Evolutionary conservation across 2,797 vertebrate species (phyloP).

Genomic region (Pseudochirops corinnae): DNA sequence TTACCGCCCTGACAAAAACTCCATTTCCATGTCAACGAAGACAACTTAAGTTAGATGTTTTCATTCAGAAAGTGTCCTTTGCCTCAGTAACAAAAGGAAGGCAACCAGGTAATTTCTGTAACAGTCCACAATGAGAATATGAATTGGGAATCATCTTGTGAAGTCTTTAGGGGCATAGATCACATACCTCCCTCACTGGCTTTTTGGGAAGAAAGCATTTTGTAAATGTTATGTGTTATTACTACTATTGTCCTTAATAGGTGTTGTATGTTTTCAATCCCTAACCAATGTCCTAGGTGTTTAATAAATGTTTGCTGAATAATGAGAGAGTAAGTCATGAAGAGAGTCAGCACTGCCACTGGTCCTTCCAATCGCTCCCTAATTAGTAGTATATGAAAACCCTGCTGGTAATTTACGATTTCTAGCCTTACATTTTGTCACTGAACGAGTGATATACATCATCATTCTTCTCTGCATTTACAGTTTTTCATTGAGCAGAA

Average conservation of each 20-base stretch:
- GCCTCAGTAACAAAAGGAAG: background rate
- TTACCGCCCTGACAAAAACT: background rate
- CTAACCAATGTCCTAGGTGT: background rate
- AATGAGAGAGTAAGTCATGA: background rate
- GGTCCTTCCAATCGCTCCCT: background rate
- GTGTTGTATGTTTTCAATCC: background rate
- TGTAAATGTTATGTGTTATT: background rate
- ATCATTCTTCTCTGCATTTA: background rate
- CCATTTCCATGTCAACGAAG: background rate
- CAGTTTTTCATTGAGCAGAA: constrained; percentile 11
- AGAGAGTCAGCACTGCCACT: background rate
- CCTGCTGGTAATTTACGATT: constrained; percentile 24
- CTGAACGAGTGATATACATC: constrained; percentile 12
- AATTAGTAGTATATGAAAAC: constrained; percentile 40
- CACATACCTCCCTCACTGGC: background rate
- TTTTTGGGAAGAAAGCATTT: background rate
- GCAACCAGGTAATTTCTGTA: background rate
- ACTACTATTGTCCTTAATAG: background rate
- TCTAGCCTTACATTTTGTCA: constrained; percentile 54
- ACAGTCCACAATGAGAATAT: background rate
- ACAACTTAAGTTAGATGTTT: background rate
- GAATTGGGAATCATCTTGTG: background rate
- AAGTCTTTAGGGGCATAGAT: background rate
- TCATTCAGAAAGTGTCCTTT: background rate
- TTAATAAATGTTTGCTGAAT: background rate